A percentile compares a stretch with the other conserved stretches of the same genome.
Conservation (phyloP, 2,113 vertebrate genomes). For the Calyptommatus sinebrachiatus region DNA sequence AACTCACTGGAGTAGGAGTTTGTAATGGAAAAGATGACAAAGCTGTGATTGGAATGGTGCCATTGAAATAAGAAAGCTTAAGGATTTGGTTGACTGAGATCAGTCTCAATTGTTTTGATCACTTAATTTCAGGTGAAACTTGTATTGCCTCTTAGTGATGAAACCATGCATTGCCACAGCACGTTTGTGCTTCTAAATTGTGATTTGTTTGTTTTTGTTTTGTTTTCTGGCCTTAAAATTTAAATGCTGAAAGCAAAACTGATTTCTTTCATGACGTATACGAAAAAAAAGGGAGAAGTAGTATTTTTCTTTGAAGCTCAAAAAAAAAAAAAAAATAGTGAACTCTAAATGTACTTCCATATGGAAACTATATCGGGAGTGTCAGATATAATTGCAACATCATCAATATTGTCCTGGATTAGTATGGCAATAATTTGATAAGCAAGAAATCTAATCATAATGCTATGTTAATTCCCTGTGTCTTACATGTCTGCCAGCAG, state of each 20-base stretch:
- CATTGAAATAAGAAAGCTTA: constrained; percentile 64
- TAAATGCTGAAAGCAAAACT: constrained; percentile 16
- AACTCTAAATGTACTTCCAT: too few relatives aligned
- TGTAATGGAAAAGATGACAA: constrained; percentile 62
- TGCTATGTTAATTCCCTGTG: too few relatives aligned
- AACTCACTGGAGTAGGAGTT: constrained; percentile 56
- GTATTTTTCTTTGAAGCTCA: neutral
- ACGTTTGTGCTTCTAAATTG: constrained; percentile 49
- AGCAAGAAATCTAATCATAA: too few relatives aligned
- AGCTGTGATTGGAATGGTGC: constrained; percentile 63
- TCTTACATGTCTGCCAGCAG: too few relatives aligned
- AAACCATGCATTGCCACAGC: constrained; percentile 37
- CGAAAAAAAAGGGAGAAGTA: neutral
- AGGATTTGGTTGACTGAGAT: constrained; percentile 68
- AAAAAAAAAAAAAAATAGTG: neutral
- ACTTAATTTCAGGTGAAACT: constrained; percentile 69
- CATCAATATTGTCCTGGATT: too few relatives aligned
- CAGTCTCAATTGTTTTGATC: constrained; percentile 65
- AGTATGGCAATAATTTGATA: too few relatives aligned
- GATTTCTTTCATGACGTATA: constrained; percentile 10
- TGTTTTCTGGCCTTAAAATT: neutral
- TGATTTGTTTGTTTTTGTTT: constrained; percentile 19
- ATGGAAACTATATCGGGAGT: too few relatives aligned
- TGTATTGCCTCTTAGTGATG: constrained; percentile 56
- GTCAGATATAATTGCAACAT: too few relatives aligned